Evolutionary conservation across 2,113 vertebrate genomes (phyloP).

Genomic region (Otocyon megalotis): DNA sequence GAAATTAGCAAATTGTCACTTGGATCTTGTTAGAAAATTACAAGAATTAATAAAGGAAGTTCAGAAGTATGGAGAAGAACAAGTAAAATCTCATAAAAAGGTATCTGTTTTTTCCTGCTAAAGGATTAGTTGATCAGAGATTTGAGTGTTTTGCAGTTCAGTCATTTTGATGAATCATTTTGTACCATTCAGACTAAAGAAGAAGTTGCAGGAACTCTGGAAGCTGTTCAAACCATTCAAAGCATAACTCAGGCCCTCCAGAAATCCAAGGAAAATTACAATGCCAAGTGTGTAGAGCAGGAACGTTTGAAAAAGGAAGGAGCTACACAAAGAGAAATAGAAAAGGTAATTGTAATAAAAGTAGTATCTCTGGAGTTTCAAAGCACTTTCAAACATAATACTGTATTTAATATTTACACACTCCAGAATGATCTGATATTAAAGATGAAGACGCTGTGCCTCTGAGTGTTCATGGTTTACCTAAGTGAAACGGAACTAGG

Average conservation of each 20-base stretch:
- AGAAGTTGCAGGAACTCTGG: slow-evolving; percentile 96
- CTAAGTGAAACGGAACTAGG: neutral
- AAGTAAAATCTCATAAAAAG: slow-evolving; percentile 98
- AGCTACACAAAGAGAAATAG: slow-evolving; percentile 96
- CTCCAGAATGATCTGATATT: slow-evolving; percentile 24
- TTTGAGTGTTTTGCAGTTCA: neutral
- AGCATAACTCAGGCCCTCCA: slow-evolving; percentile 95
- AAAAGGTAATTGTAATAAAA: slow-evolving; percentile 91
- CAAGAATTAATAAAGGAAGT: slow-evolving; percentile 99
- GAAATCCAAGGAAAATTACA: slow-evolving; percentile 98
- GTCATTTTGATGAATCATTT: slow-evolving; percentile 79
- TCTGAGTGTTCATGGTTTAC: slow-evolving; percentile 25
- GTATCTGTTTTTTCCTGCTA: slow-evolving; percentile 75
- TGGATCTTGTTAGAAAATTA: slow-evolving; percentile 96
- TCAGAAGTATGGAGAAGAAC: slow-evolving; percentile 98
- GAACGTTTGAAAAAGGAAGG: slow-evolving; percentile 98
- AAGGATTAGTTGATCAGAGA: slow-evolving; percentile 63
- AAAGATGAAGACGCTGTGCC: neutral
- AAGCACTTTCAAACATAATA: neutral
- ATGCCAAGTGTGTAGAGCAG: slow-evolving; percentile 95
- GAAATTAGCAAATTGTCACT: slow-evolving; percentile 95
- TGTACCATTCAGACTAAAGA: slow-evolving; percentile 94
- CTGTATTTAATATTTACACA: slow-evolving; percentile 1
- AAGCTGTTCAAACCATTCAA: slow-evolving; percentile 98
- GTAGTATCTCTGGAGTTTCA: neutral